phyloP scores from a whole-genome alignment of 2,113 vertebrate species.

The Podarcis muralis region DNA sequence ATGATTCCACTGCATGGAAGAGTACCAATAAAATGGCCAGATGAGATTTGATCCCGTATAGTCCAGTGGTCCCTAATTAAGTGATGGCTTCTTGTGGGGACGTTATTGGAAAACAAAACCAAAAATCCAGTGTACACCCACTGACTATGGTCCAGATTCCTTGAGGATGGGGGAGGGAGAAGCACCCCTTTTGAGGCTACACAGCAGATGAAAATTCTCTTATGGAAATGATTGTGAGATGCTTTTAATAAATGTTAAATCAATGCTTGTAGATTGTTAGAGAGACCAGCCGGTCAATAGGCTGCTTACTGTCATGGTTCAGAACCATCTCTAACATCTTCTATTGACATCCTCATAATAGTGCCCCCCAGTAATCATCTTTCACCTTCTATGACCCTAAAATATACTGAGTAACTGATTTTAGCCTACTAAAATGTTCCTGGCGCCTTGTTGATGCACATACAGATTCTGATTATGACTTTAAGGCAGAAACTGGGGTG shows the following conservation, averaged over 20 bases:
- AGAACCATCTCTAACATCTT: neutral
- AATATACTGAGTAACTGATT: neutral
- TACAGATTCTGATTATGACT: neutral
- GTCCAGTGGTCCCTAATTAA: neutral
- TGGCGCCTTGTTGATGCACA: neutral
- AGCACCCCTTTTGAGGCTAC: neutral
- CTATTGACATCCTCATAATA: slow-evolving; percentile 16
- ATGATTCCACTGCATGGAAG: neutral
- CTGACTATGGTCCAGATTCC: neutral
- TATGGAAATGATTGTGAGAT: neutral
- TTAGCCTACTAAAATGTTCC: neutral
- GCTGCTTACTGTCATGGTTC: neutral
- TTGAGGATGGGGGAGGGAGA: neutral
- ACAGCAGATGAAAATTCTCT: neutral
- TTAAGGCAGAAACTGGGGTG: neutral
- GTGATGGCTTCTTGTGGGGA: neutral
- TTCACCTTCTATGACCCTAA: neutral
- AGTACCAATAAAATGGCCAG: slow-evolving; percentile 1
- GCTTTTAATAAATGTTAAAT: slow-evolving; percentile 1
- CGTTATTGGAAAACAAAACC: too few species aligned
- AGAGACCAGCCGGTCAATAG: neutral
- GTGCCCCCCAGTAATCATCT: neutral
- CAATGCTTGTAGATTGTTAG: slow-evolving; percentile 11
- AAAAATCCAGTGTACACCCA: neutral
- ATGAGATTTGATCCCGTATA: neutral